Base-by-base conservation (phyloP, 2,888 invertebrate genomes). In the Acanthopleura granulata region DNA sequence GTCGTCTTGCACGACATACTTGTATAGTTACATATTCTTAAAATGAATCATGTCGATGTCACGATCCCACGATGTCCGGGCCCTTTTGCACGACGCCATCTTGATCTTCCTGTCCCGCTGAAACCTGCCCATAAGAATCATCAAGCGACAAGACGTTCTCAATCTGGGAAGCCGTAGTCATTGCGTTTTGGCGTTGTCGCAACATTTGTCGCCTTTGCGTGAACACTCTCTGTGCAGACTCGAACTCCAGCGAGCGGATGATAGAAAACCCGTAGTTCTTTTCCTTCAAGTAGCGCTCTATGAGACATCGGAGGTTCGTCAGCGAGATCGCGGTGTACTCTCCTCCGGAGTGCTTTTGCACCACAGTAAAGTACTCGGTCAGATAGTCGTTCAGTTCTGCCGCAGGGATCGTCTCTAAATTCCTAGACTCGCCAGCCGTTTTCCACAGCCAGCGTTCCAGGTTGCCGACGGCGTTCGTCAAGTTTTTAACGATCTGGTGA, bases 401-500 rank as follows among this genome's bases (percentile, higher is more conserved):
- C 1, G 22, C 1, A 16, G 66, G 66, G 9, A 66, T 66, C 18
- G 29, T 6, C 29, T 66, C 66, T 16, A 66, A 16, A 15, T 22
- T 22, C 22, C 66, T 1, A 27, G 22, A 16, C 22, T 66, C 66
- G 16, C 25, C 16, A 27, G 16, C 18, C 25, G 15, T 27, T 6
- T 25, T 66, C 66, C 66, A 66, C 25, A 66, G 66, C 22, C 22
- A 66, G 18, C 66, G 66, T 66, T 66, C 66, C 66, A 66, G 14
- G 29, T 27, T 27, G 18, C 66, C 66, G 1, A 66, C 66, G 25
- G 66, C 66, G 29, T 66, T 66, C 22, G 29, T 27, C 25, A 66
- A 16, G 14, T 66, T 66, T 25, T 66, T 66, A 27, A 66, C 25
- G 6, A 25, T 66, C 29, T 66, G 66, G 25, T 27, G 15, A 25